phyloP scores from a whole-genome alignment of 2,797 vertebrate species.

The Amblyopsis hoosieri region DNA sequence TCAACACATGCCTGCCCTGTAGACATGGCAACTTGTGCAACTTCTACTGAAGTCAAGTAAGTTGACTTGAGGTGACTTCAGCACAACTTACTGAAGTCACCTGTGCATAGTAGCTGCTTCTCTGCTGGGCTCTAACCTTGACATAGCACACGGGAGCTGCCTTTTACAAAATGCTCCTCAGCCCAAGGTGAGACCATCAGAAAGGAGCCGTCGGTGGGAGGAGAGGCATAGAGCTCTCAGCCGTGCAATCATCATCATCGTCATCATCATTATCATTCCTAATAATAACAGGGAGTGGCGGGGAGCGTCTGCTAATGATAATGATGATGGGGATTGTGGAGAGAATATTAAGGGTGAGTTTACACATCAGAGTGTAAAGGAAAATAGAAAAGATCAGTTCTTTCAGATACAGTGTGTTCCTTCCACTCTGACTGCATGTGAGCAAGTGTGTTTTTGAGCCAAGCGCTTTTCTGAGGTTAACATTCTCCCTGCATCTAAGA shows the following conservation, averaged over 20 bases:
- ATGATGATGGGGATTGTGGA: slow-evolving; percentile 53
- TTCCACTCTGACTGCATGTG: not conserved
- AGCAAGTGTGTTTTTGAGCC: not conserved
- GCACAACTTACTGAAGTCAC: slow-evolving; percentile 27
- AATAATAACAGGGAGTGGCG: slow-evolving; percentile 57
- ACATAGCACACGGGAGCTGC: slow-evolving; percentile 8
- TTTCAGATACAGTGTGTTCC: slow-evolving; percentile 14
- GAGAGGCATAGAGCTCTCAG: slow-evolving; percentile 38
- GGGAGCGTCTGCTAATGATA: slow-evolving; percentile 62
- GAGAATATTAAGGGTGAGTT: slow-evolving; percentile 25
- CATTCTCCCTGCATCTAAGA: slow-evolving; percentile 9
- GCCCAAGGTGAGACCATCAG: slow-evolving; percentile 52
- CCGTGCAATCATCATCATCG: slow-evolving; percentile 69
- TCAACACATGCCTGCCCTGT: slow-evolving; percentile 17
- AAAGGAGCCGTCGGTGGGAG: slow-evolving; percentile 24
- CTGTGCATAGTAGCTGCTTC: slow-evolving; percentile 10
- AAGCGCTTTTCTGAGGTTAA: slow-evolving; percentile 17
- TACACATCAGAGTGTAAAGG: slow-evolving; percentile 15
- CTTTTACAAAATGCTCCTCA: slow-evolving; percentile 19
- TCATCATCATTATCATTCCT: slow-evolving; percentile 63
- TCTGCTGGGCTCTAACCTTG: slow-evolving; percentile 45
- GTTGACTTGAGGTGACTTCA: too few relatives aligned
- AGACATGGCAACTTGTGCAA: slow-evolving; percentile 12
- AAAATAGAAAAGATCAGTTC: slow-evolving; percentile 21
- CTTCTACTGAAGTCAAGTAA: slow-evolving; percentile 3